Base-by-base conservation (phyloP, 2,797 vertebrate genomes). In the Lophius americanus region DNA sequence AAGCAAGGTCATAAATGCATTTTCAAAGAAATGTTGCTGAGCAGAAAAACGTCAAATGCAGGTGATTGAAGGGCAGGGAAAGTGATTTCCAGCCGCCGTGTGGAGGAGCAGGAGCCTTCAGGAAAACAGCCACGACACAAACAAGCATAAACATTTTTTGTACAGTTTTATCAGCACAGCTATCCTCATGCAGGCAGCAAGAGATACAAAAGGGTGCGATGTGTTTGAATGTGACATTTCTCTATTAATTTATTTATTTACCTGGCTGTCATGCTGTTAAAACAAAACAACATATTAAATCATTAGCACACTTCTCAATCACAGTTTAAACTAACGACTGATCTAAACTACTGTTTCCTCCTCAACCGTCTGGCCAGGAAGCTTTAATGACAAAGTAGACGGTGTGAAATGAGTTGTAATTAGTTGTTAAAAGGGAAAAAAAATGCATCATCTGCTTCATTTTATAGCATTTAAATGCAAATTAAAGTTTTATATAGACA, bases 221-320 rank as follows among this genome's bases (percentile, higher is more conserved):
- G 9, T 23, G 47, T 55, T 42, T 59, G 33, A 57, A 59, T 23
- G 58, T 68, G 23, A 75, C 2, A 76, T 51, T 0, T 0, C 42
- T 69, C 51, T 23, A 23, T 23, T 23, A 23, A 56, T 78, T 54
- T 41, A 75, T 72, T 86, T 70, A 78, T 93, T 98, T 97, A 97
- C 95, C 96, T 98, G 92, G 96, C 90, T 93, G 90, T 95, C 92
- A 95, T 95, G 95, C 95, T 96, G 94, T 86, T 85, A 85, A 74
- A 85, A 79, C 59, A 91, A 90, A 80, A 91, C 82, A 88, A 73
- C 3, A 81, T 36, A 77, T 67, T 60, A 62, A 42, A 41, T 11
- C 60, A 78, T 87, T 83, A 87, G 38, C 64, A 83, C 46, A 76
- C 8, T 44, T 70, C 13, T 70, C 7, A 70, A 61, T 69, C 48